phyloP scores from a whole-genome alignment of 1,140 invertebrate genomes.

The Forficula auricularia region DNA sequence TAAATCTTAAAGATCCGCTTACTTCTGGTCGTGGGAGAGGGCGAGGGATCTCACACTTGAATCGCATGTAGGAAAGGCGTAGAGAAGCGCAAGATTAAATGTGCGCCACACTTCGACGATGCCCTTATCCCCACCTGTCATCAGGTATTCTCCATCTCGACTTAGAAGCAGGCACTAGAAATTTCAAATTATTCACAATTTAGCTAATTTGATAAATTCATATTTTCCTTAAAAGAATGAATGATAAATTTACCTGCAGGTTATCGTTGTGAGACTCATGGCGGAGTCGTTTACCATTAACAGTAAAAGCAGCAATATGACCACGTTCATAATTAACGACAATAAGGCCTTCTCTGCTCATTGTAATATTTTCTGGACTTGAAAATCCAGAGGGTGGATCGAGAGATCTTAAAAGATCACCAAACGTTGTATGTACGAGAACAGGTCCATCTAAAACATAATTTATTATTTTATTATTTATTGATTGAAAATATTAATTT shows the following conservation, averaged over 20 bases:
- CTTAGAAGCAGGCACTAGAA: constrained; percentile 71
- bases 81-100: constrained; percentile 88
- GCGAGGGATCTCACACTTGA: constrained; percentile 81
- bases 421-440: constrained; percentile 93
- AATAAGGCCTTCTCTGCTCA: constrained; percentile 91
- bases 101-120: constrained; percentile 97
- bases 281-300: constrained; percentile 73
- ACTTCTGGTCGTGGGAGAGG: constrained; percentile 94
- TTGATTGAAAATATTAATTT: no score
- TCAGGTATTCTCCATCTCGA: constrained; percentile 93
- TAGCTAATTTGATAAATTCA: no score
- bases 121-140: constrained; percentile 90
- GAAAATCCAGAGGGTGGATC: constrained; percentile 59
- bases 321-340: constrained; percentile 84
- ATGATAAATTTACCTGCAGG: constrained; percentile 53
- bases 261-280: constrained; percentile 86
- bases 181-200: neutral
- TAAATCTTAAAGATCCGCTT: no score
- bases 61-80: constrained; percentile 93
- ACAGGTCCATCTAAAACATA: constrained; percentile 84
- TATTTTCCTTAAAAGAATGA: neutral
- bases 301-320: constrained; percentile 80
- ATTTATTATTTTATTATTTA: no score
- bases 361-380: constrained; percentile 78
- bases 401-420: constrained; percentile 82